Evolutionary conservation across 2,888 invertebrate species (phyloP).

Genomic region (Hydroisotoma schaefferi): DNA sequence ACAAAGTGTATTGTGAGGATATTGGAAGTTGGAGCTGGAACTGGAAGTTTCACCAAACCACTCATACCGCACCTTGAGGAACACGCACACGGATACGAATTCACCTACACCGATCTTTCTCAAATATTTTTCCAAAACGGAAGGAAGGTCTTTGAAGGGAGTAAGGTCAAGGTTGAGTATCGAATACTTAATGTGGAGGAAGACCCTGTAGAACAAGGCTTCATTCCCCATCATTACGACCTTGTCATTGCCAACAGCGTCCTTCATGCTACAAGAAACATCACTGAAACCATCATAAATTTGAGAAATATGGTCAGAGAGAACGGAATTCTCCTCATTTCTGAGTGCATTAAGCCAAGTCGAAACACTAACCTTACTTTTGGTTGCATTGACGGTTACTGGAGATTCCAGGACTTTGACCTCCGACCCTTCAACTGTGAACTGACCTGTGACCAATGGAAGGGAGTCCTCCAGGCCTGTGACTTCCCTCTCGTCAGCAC

Average conservation of each 20-base stretch:
- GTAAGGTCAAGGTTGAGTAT: slow-evolving; percentile 20
- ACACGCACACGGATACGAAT: slow-evolving; percentile 9
- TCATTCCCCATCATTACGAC: slow-evolving; percentile 20
- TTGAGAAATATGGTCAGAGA: slow-evolving; percentile 9
- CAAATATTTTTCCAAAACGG: slow-evolving; percentile 23
- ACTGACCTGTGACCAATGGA: slow-evolving; percentile 4
- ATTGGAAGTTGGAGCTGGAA: slow-evolving; percentile 20
- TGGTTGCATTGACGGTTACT: slow-evolving; percentile 23
- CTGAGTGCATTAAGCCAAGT: slow-evolving; percentile 10
- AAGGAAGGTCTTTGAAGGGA: slow-evolving; percentile 21
- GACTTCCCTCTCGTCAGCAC: slow-evolving; percentile 10
- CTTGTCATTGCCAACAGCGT: slow-evolving; percentile 16
- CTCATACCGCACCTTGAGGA: slow-evolving; percentile 14
- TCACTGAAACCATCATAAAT: slow-evolving; percentile 3
- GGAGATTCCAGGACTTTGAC: slow-evolving; percentile 22
- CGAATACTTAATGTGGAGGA: slow-evolving; percentile 31
- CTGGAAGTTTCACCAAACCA: slow-evolving; percentile 19
- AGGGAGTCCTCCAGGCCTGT: not conserved
- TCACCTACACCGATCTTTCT: slow-evolving; percentile 25
- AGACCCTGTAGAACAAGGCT: slow-evolving; percentile 27
- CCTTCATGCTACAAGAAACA: slow-evolving; percentile 23
- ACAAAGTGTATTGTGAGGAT: slow-evolving; percentile 16
- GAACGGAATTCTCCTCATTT: slow-evolving; percentile 4
- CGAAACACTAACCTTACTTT: slow-evolving; percentile 14
- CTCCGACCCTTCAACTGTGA: slow-evolving; percentile 10